phyloP scores from a whole-genome alignment of 2,888 invertebrate genomes.

The Shargacucullia verbasci region DNA sequence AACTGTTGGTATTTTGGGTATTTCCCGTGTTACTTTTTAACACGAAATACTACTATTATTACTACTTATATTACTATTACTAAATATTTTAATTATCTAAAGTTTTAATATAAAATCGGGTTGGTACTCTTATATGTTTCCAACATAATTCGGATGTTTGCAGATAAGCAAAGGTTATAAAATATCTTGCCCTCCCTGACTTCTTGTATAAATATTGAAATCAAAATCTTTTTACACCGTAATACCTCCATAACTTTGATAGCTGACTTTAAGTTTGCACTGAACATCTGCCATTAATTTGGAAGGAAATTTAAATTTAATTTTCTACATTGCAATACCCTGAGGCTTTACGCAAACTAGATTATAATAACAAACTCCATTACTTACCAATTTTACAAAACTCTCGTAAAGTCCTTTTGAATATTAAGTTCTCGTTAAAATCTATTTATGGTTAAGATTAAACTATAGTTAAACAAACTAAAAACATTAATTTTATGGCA shows the following conservation, averaged over 20 bases:
- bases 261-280: constrained; percentile 17
- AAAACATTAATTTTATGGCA: background rate
- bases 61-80: no score
- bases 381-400: constrained; percentile 37
- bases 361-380: constrained; percentile 43
- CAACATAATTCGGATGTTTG: background rate
- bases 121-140: no score
- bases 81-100: no score
- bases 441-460: no score
- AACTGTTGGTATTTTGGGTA: constrained; percentile 2
- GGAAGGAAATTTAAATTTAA: constrained; percentile 40
- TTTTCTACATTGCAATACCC: constrained; percentile 25
- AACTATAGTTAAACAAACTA: no score
- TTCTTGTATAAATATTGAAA: no score
- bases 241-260: constrained; percentile 2
- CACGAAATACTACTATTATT: no score
- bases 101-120: no score
- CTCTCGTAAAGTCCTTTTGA: constrained; percentile 38
- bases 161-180: background rate
- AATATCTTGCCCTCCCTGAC: no score
- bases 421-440: no score
- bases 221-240: no score
- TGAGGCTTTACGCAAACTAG: constrained; percentile 20
- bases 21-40: constrained; percentile 9
- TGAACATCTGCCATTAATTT: constrained; percentile 32